Base-by-base conservation (phyloP, 1,140 invertebrate genomes). In the Chironomus tepperi region DNA sequence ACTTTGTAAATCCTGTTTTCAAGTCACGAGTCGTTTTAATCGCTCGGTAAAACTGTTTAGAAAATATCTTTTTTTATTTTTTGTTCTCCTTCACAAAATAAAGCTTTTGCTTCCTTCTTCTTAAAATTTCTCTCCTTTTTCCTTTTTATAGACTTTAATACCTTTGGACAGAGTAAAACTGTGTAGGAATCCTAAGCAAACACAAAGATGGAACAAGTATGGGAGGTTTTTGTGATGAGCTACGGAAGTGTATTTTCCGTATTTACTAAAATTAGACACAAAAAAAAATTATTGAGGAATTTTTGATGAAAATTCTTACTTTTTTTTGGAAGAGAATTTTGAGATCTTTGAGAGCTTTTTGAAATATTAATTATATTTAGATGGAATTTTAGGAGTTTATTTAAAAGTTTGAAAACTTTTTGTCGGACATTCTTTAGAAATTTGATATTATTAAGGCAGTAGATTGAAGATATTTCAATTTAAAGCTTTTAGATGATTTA, bases 41-140 rank as follows among this genome's bases (percentile, higher is more conserved):
- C 47, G 47, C 47, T 57, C 47, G 47, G 47, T 57, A 57, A 57
- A 57, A 57, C 47, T 57, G 47, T 57, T 57, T 57, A 57, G 47
- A 57, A n/a, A 57, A 57, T 15, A n/a, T 57, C 12, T 57, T n/a
- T n/a, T 57, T 57, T 47, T 57, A 1, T n/a, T 15, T 57, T 57
- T 57, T 1, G 47, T 12, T 10, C 1, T n/a, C 12, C 47, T 34
- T 34, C 15, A 47, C 43, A 57, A 57, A 57, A n/a, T 15, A 57
- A 57, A 57, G 47, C 47, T 57, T 57, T 57, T 9, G 8, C 2
- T 47, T 47, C 43, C 43, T n/a, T 57, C 8, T 34, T 5, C 24
- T 34, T 34, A 34, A 34, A 34, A 2, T 34, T 34, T 34, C 47
- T 57, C 47, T n/a, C 12, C 47, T 57, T 57, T 57, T 57, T 15